A percentile compares a stretch with the other conserved stretches of the same genome.
phyloP scores from a whole-genome alignment of 2,797 vertebrate genomes.

The Brachymystax lenok region DNA sequence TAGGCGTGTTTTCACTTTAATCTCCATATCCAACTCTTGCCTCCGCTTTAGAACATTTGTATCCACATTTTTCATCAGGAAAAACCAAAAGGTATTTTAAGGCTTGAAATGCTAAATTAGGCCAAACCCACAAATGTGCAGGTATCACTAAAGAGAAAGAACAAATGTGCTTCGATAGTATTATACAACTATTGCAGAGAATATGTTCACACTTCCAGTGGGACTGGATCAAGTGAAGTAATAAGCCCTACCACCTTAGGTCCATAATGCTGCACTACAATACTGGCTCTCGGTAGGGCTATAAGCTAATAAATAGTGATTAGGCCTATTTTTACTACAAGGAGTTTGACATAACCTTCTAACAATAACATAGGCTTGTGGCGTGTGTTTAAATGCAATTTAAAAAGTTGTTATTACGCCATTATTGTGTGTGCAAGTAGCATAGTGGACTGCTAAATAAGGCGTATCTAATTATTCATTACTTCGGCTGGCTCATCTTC shows the following conservation, averaged over 20 bases:
- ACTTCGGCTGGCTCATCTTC: not conserved
- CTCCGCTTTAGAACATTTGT: not conserved
- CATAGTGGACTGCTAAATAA: too few relatives aligned
- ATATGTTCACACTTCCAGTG: not conserved
- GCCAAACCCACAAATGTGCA: not conserved
- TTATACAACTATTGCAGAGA: not conserved
- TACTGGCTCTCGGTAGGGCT: too few relatives aligned
- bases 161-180: not conserved
- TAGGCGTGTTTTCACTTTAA: conserved; percentile 4
- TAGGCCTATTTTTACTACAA: too few relatives aligned
- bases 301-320: too few relatives aligned
- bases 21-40: not conserved
- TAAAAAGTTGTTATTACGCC: not conserved
- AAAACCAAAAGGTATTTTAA: not conserved
- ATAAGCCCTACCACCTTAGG: not conserved
- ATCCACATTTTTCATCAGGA: not conserved
- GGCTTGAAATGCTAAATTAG: not conserved
- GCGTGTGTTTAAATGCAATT: not conserved
- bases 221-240: not conserved
- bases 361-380: not conserved
- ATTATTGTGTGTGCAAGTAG: not conserved
- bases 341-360: not conserved
- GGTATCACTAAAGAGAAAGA: not conserved
- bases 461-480: not conserved
- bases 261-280: not conserved